Base-by-base conservation (phyloP, 2,113 vertebrate species). In the Hypomesus transpacificus region DNA sequence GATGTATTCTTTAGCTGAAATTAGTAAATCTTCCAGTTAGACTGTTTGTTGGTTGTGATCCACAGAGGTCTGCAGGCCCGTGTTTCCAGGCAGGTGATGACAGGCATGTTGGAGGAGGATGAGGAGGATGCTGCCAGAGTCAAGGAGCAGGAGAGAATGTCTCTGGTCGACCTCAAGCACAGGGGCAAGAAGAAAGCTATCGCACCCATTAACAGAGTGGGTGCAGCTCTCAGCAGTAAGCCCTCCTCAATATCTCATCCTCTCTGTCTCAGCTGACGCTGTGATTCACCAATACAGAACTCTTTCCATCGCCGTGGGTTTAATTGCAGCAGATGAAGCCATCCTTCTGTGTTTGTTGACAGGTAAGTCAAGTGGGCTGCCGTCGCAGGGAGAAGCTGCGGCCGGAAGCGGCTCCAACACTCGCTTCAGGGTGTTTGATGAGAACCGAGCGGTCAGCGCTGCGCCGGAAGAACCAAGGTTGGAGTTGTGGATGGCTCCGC, bases 1-100 rank as follows among this genome's bases (percentile, higher is more conserved):
- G 17, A 26, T 28, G 34, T 31, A n/a, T 21, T 64, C 0, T 14
- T 63, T 66, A 6, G 24, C 67, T 76, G 6, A 50, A 22, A 52
- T n/a, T 11, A 56, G 16, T 14, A 39, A 64, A n/a, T 65, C 3
- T 46, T 34, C 28, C 28, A 65, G 3, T 4, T 16, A 14, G 14
- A 54, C 1, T 65, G 11, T 39, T 3, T 46, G 28, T 20, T 11
- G 50, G n/a, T 54, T 64, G 51, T n/a, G 14, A 64, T 84, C 74
- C 3, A 0, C 53, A 99, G 97, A 82, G 93, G 94, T 67, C 94
- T 99, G 84, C 96, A 98, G 90, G 92, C 93, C 22, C 95, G 96
- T 57, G 95, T 95, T 64, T 94, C 93, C 76, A 93, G 96, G 16
- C 96, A 96, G 70, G 86, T 92, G 1, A 82, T 98, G 8, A 86